These are phyloP conservation scores for Theocolax elegans DNA, from an alignment of 1,140 invertebrate species.

Conservation along the genomic window DNA sequence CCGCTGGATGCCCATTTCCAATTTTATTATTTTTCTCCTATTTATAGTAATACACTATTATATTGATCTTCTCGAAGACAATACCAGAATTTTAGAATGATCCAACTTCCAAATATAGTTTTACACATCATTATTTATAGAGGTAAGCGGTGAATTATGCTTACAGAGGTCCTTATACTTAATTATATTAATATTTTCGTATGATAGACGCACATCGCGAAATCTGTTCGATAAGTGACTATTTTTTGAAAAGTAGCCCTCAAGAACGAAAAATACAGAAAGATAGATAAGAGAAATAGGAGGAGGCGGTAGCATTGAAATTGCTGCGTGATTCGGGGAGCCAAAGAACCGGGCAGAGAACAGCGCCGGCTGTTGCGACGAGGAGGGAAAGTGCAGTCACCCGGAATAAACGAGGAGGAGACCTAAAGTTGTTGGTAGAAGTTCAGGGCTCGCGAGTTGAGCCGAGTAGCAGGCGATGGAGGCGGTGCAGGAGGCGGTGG, in stretches of 20 bases:
- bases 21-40: not conserved
- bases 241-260: too few species aligned
- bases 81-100: too few species aligned
- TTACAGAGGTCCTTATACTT: too few species aligned
- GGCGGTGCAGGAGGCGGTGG: constrained; percentile 35
- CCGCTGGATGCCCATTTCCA: not conserved
- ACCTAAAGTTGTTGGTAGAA: constrained; percentile 66
- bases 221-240: too few species aligned
- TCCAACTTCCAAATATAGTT: too few species aligned
- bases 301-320: constrained; percentile 45
- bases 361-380: constrained; percentile 52
- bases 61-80: too few species aligned
- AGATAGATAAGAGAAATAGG: constrained; percentile 41
- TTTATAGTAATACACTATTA: too few species aligned
- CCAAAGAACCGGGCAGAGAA: constrained; percentile 48
- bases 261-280: constrained; percentile 32
- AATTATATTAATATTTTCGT: too few species aligned
- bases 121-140: too few species aligned
- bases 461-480: constrained; percentile 10
- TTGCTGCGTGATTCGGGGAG: constrained; percentile 48
- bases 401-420: constrained; percentile 67
- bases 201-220: too few species aligned
- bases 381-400: constrained; percentile 67
- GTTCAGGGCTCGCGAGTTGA: constrained; percentile 50
- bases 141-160: too few species aligned